A percentile compares a stretch with the other conserved stretches of the same genome.
Evolutionary conservation across 2,113 vertebrate genomes (phyloP).

Genomic region (Pundamilia nyererei): DNA sequence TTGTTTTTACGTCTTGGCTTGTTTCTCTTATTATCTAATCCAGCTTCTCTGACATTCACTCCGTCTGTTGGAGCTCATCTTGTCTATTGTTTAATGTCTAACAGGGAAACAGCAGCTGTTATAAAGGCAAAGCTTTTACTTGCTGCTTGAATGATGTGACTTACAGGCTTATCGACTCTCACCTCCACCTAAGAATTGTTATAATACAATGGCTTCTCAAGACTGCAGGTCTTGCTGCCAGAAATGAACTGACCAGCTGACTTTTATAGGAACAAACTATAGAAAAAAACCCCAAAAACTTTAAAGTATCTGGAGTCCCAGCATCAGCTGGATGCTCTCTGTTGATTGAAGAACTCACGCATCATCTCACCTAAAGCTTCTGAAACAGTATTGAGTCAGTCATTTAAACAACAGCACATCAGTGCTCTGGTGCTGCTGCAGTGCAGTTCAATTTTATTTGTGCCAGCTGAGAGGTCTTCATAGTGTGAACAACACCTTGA

Average conservation of each 20-base stretch:
- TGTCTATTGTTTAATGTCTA: not conserved
- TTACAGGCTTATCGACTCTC: not conserved
- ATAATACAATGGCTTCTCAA: not conserved
- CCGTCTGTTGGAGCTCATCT: not conserved
- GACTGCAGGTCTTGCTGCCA: not conserved
- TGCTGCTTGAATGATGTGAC: conserved; percentile 7
- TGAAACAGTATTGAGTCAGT: not conserved
- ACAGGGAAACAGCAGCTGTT: not conserved
- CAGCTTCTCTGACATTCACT: not conserved
- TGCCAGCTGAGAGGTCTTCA: not conserved
- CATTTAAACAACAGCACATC: conserved; percentile 1
- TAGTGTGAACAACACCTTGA: not conserved
- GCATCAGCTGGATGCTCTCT: not conserved
- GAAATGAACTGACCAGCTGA: not conserved
- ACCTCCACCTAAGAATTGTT: not conserved
- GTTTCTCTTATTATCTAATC: not conserved
- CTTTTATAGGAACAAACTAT: not conserved
- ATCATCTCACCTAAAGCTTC: not conserved
- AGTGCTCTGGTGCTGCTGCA: not conserved
- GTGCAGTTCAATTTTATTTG: conserved; percentile 27
- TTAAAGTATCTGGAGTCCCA: not conserved
- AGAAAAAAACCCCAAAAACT: not conserved
- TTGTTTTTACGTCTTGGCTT: not conserved
- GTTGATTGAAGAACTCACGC: not conserved
- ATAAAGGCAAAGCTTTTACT: conserved; percentile 8